These are phyloP conservation scores for Smithornis capensis DNA, from an alignment of 2,113 vertebrate species.

Conservation along the genomic window DNA sequence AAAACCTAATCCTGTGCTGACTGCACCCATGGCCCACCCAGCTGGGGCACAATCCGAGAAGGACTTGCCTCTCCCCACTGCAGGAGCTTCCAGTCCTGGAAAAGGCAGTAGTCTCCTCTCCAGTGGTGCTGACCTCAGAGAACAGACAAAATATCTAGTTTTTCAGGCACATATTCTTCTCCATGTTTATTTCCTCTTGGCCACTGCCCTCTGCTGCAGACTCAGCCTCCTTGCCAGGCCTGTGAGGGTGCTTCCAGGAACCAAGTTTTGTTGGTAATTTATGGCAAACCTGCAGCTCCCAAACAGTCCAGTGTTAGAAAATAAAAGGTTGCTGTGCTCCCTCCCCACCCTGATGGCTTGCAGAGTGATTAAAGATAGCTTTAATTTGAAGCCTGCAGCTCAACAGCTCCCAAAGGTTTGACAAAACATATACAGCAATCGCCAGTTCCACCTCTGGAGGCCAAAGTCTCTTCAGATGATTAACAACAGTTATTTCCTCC, in stretches of 20 bases:
- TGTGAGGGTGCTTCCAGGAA: background rate
- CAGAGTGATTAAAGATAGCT: constrained; percentile 42
- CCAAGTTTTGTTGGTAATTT: background rate
- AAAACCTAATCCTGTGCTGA: background rate
- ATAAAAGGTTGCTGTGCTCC: background rate
- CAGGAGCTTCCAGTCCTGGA: background rate
- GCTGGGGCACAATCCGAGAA: background rate
- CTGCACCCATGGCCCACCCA: accelerated
- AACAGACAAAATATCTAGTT: background rate
- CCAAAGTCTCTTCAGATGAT: background rate
- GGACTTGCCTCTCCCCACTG: background rate
- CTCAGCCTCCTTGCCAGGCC: background rate
- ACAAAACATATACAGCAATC: constrained; percentile 46
- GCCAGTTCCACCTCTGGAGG: constrained; percentile 21
- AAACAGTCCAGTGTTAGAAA: background rate
- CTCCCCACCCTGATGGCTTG: background rate
- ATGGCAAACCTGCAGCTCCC: constrained; percentile 8
- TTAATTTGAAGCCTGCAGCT: constrained; percentile 41
- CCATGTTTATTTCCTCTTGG: background rate
- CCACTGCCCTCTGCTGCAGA: background rate
- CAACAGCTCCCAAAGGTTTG: constrained; percentile 34
- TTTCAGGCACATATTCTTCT: background rate
- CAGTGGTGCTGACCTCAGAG: background rate
- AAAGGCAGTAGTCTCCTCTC: background rate
- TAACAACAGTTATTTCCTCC: constrained; percentile 38